phyloP scores from a whole-genome alignment of 2,797 vertebrate species.

The Epinephelus coioides region DNA sequence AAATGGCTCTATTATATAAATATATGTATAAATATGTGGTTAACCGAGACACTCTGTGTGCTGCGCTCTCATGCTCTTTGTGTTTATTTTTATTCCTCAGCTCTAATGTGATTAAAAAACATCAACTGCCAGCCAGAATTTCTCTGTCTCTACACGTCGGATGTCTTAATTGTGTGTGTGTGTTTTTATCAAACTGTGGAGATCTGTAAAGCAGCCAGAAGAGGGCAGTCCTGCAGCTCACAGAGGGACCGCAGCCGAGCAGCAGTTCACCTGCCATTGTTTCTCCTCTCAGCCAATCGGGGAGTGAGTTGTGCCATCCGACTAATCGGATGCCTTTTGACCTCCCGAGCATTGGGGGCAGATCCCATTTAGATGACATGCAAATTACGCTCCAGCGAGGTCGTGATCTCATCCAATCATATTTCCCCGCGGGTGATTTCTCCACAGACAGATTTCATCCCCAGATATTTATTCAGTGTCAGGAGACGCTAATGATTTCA shows the following conservation, averaged over 20 bases:
- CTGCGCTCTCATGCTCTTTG: conserved; percentile 75
- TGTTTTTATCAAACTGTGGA: conserved; percentile 24
- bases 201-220: conserved; percentile 62
- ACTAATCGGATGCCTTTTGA: conserved; percentile 72
- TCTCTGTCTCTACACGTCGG: conserved; percentile 24
- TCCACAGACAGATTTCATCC: conserved; percentile 79
- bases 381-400: conserved; percentile 77
- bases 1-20: conserved; percentile 77
- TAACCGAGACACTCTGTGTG: conserved; percentile 77
- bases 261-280: conserved; percentile 46
- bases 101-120: conserved; percentile 84
- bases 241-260: conserved; percentile 11
- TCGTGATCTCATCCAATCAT: conserved; percentile 80
- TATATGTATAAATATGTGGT: conserved; percentile 83
- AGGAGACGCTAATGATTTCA: conserved; percentile 81
- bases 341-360: conserved; percentile 65
- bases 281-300: conserved; percentile 61
- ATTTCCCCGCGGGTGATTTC: conserved; percentile 79
- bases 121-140: conserved; percentile 55
- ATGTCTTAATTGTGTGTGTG: conserved; percentile 9
- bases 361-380: conserved; percentile 81
- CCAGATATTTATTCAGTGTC: conserved; percentile 83
- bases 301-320: conserved; percentile 40
- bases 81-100: conserved; percentile 80
- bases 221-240: conserved; percentile 75